A percentile compares a stretch with the other conserved stretches of the same genome.
phyloP scores from a whole-genome alignment of 2,113 vertebrate species.

The Notarius quadriscutis region DNA sequence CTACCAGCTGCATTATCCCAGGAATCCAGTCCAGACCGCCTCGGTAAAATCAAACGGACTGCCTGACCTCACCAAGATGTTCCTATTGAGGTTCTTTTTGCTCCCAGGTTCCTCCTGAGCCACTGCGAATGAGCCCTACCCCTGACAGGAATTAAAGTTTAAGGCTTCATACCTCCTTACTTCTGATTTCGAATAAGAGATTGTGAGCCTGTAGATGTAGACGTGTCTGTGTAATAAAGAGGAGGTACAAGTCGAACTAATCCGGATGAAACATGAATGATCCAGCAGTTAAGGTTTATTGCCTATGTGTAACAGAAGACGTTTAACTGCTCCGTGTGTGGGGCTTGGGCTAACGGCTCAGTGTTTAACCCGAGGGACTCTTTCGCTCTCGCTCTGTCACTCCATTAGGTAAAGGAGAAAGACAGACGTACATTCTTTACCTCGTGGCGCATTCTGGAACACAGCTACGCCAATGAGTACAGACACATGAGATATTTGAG shows the following conservation, averaged over 20 bases:
- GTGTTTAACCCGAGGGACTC: constrained; percentile 37
- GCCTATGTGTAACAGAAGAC: constrained; percentile 42
- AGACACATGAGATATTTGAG: constrained; percentile 34
- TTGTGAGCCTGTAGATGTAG: constrained; percentile 10
- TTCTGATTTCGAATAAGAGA: constrained; percentile 10
- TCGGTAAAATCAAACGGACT: constrained; percentile 9
- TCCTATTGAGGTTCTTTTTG: constrained; percentile 4
- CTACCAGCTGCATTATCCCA: neutral
- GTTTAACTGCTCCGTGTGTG: constrained; percentile 41
- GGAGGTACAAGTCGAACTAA: constrained; percentile 13
- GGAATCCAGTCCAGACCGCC: constrained; percentile 37
- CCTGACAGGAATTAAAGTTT: constrained; percentile 34
- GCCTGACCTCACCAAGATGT: constrained; percentile 3
- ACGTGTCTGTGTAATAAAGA: constrained; percentile 12
- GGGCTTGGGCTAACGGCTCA: constrained; percentile 43
- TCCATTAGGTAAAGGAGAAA: constrained; percentile 42
- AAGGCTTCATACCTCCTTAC: constrained; percentile 18
- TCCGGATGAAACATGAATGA: constrained; percentile 36
- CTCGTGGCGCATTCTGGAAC: constrained; percentile 43
- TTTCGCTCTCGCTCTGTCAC: constrained; percentile 31
- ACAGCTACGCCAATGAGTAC: constrained; percentile 55
- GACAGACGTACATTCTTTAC: constrained; percentile 47
- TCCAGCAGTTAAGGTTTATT: constrained; percentile 44
- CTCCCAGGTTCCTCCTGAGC: constrained; percentile 1
- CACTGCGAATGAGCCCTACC: constrained; percentile 7